Conservation (phyloP, 1,140 invertebrate genomes). For the Drosophila obscura region DNA sequence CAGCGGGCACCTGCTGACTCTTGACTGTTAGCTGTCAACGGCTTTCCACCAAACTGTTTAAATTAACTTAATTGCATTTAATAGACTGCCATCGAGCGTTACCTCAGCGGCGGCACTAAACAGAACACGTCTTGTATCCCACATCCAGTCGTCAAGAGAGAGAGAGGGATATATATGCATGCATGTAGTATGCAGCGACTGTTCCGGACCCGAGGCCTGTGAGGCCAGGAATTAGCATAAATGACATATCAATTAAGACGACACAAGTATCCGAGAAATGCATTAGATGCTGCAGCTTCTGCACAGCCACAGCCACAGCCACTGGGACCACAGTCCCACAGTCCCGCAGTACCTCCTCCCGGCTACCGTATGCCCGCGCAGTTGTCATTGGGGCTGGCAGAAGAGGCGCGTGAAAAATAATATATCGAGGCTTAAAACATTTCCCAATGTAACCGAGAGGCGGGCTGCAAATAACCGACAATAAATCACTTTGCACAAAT, state of each 20-base stretch:
- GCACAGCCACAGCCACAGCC: slow-evolving; percentile 8
- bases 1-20: slow-evolving; percentile 53
- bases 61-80: slow-evolving; percentile 78
- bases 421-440: slow-evolving; percentile 49
- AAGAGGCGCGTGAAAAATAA: slow-evolving; percentile 40
- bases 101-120: slow-evolving; percentile 55
- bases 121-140: slow-evolving; percentile 44
- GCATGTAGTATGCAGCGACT: too few relatives aligned
- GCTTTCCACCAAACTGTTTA: slow-evolving; percentile 65
- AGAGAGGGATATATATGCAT: too few relatives aligned
- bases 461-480: slow-evolving; percentile 66
- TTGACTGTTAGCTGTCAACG: slow-evolving; percentile 55
- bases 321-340: background rate
- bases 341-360: slow-evolving; percentile 24
- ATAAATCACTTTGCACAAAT: slow-evolving; percentile 78
- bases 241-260: slow-evolving; percentile 77
- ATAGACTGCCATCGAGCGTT: slow-evolving; percentile 57
- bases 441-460: slow-evolving; percentile 67
- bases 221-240: slow-evolving; percentile 72
- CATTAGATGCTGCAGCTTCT: slow-evolving; percentile 57
- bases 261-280: slow-evolving; percentile 75
- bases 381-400: slow-evolving; percentile 19
- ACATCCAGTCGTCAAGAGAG: slow-evolving; percentile 25
- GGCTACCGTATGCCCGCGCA: slow-evolving; percentile 43
- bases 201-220: slow-evolving; percentile 4